Percentiles rank a stretch among this genome's conserved stretches.
These are phyloP conservation scores for Ceramica pisi DNA, from an alignment of 2,888 invertebrate genomes.

Conservation along the genomic window DNA sequence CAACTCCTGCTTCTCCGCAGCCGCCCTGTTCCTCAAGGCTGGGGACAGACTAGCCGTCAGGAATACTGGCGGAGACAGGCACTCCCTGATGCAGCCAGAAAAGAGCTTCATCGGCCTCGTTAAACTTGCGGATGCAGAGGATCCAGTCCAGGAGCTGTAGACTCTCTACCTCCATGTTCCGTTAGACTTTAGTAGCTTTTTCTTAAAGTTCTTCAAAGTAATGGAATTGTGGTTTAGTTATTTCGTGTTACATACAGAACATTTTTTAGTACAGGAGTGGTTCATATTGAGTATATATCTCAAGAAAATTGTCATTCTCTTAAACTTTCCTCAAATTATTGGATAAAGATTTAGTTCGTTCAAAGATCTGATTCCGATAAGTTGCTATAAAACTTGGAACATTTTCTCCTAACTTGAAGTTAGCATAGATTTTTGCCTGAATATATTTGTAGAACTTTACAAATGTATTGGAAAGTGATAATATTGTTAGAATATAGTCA, in stretches of 20 bases:
- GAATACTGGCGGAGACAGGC: slow-evolving; percentile 93
- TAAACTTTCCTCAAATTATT: slow-evolving; percentile 4
- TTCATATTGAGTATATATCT: slow-evolving; percentile 6
- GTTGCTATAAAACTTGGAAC: slow-evolving; percentile 25
- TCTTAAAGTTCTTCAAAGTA: slow-evolving; percentile 16
- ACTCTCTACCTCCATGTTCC: slow-evolving; percentile 18
- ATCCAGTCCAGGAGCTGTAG: slow-evolving; percentile 82
- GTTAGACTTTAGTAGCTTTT: slow-evolving; percentile 33
- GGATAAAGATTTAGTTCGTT: slow-evolving; percentile 7
- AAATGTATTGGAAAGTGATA: slow-evolving; percentile 74
- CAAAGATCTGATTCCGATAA: slow-evolving; percentile 3
- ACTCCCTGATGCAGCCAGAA: slow-evolving; percentile 93
- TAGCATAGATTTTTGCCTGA: slow-evolving; percentile 43
- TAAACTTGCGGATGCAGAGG: slow-evolving; percentile 92
- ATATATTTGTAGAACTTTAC: slow-evolving; percentile 63
- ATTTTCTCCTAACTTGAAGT: slow-evolving; percentile 42
- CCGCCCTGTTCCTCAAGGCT: slow-evolving; percentile 91
- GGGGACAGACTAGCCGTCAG: slow-evolving; percentile 93
- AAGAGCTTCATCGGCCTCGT: slow-evolving; percentile 96
- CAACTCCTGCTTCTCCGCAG: slow-evolving; percentile 94
- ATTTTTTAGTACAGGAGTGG: slow-evolving; percentile 19
- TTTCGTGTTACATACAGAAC: slow-evolving; percentile 19
- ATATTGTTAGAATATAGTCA: slow-evolving; percentile 75
- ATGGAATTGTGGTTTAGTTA: slow-evolving; percentile 9
- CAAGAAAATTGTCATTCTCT: slow-evolving; percentile 4